phyloP scores from a whole-genome alignment of 2,888 invertebrate species.

The Priocnemis perturbator region DNA sequence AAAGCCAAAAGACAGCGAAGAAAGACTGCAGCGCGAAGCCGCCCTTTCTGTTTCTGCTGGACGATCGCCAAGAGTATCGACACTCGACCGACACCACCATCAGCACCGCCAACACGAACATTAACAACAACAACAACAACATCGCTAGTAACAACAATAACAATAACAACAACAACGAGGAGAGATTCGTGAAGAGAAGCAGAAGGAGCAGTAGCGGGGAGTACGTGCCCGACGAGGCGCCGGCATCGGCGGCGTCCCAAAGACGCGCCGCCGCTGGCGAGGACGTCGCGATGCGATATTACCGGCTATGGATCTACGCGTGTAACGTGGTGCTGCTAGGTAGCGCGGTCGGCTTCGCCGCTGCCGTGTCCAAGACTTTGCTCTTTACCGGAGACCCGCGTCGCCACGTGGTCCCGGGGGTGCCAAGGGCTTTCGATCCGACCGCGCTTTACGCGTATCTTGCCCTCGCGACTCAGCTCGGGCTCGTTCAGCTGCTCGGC shows the following conservation, averaged over 20 bases:
- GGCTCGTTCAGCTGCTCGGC: constrained; percentile 84
- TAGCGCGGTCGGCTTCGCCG: constrained; percentile 87
- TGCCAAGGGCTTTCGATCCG: constrained; percentile 85
- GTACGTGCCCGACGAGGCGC: constrained; percentile 50
- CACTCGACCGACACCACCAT: constrained; percentile 45
- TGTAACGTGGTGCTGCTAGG: constrained; percentile 92
- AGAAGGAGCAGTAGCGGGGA: constrained; percentile 36
- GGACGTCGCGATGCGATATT: constrained; percentile 86
- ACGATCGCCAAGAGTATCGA: constrained; percentile 57
- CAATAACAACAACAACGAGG: constrained; percentile 43
- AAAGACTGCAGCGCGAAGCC: constrained; percentile 64
- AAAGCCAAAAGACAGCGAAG: constrained; percentile 70
- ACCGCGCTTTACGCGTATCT: constrained; percentile 90
- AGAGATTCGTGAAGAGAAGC: constrained; percentile 31
- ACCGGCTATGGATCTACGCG: constrained; percentile 94
- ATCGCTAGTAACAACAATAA: constrained; percentile 32
- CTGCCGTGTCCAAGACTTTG: constrained; percentile 84
- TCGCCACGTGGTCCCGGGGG: constrained; percentile 84
- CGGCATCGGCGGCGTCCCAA: constrained; percentile 57
- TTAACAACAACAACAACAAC: constrained; percentile 40
- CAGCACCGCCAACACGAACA: constrained; percentile 47
- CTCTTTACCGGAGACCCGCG: constrained; percentile 81
- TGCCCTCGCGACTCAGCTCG: constrained; percentile 85
- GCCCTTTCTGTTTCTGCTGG: constrained; percentile 69
- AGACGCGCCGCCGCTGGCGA: constrained; percentile 74